These are phyloP conservation scores for Xiphorhynchus erythropygius DNA, from an alignment of 2,797 vertebrate species.

Conservation along the genomic window DNA sequence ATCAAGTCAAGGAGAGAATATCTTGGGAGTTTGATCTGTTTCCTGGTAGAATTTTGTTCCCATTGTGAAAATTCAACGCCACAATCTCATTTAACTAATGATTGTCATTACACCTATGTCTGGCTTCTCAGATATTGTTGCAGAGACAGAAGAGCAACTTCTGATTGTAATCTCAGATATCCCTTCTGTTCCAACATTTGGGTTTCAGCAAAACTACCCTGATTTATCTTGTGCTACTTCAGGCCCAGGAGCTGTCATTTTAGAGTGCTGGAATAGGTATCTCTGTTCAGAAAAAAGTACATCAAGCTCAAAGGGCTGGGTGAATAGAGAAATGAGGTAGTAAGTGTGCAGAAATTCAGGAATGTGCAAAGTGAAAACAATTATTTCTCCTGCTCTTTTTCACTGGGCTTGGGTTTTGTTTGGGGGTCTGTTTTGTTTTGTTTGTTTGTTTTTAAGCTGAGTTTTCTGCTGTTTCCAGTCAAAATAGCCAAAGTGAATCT, in stretches of 20 bases:
- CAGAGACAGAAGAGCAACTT: slow-evolving; percentile 1
- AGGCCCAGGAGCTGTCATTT: not conserved
- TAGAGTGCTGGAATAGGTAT: not conserved
- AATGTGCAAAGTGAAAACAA: not conserved
- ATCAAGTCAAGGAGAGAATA: not conserved
- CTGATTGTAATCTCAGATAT: slow-evolving; percentile 19
- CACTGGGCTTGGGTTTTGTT: not conserved
- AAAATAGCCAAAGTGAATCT: not conserved
- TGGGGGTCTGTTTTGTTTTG: too few relatives aligned
- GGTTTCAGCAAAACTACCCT: not conserved
- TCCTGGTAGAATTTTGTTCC: slow-evolving; percentile 5
- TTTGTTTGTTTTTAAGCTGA: not conserved
- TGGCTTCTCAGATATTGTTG: slow-evolving; percentile 18
- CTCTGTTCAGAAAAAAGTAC: not conserved
- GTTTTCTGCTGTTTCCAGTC: not conserved
- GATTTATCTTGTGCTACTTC: not conserved
- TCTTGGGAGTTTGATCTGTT: not conserved
- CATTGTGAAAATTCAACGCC: not conserved
- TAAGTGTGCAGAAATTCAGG: not conserved
- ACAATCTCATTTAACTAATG: not conserved
- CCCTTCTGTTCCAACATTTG: slow-evolving; percentile 27
- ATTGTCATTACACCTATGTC: slow-evolving; percentile 15
- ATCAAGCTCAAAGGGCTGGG: not conserved
- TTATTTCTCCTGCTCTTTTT: not conserved
- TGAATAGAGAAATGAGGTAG: not conserved